Conservation (phyloP, 2,113 vertebrate genomes). For the Anarrhichthys ocellatus region DNA sequence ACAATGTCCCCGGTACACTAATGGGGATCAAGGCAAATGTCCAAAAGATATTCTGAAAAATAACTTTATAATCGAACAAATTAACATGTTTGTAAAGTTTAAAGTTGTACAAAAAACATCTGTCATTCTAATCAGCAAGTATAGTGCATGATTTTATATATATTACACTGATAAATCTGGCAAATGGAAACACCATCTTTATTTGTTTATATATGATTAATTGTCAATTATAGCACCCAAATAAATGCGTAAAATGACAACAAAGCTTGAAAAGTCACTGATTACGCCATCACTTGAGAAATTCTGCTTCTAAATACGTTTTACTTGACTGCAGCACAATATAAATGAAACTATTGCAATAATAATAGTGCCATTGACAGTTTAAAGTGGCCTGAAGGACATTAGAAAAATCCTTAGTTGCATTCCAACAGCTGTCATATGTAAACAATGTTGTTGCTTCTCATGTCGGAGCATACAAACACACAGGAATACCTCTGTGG, state of each 20-base stretch:
- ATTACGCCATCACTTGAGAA: neutral
- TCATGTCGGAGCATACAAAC: neutral
- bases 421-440: constrained; percentile 11
- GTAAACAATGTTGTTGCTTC: neutral
- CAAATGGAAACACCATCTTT: neutral
- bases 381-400: neutral
- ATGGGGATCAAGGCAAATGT: neutral
- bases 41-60: neutral
- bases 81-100: neutral
- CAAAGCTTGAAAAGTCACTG: neutral
- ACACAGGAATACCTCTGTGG: constrained; percentile 18
- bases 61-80: neutral
- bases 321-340: neutral
- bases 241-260: neutral
- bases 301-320: neutral
- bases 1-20: neutral
- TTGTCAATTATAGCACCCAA: neutral
- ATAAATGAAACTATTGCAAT: neutral
- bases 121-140: neutral
- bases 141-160: neutral
- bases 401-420: neutral
- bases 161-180: neutral
- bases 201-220: neutral
- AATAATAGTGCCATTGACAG: neutral
- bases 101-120: neutral